Base-by-base conservation (phyloP, 2,113 vertebrate genomes). In the Kryptolebias marmoratus region DNA sequence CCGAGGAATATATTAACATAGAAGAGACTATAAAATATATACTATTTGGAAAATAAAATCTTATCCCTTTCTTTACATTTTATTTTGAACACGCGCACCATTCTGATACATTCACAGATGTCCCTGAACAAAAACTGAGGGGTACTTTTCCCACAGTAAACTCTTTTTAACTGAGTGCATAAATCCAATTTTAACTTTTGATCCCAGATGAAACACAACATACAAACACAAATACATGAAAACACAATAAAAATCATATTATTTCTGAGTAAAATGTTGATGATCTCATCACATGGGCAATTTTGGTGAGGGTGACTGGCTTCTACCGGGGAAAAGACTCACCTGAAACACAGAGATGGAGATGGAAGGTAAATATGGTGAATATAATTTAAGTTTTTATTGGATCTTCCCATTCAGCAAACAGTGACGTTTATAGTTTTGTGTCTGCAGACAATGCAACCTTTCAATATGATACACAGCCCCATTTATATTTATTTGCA, bases 271-370 rank as follows among this genome's bases (percentile, higher is more conserved):
- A 72, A 71, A 80, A 75, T 67, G 71, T 63, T 50, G 76, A 55
- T 64, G 68, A 73, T 67, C 78, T 88, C 56, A 66, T 87, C 77
- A 81, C 72, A 75, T 61, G 75, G 80, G 49, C 48, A 78, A 75
- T 78, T 87, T 87, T 84, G 85, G 85, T 49, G 75, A 77, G 81
- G 75, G 44, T 63, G 75, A 73, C 64, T 72, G 80, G 67, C 69
- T 27, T 86, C 83, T 91, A 91, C 52, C 85, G 78, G 69, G 82
- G 87, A 59, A 89, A 92, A 71, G 91, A 93, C 71, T 93, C 91
- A 91, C 93, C 92, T 94, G 89, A 53, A 81, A 87, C 68, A 86
- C 63, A 85, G 71, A 87, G 59, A 86, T 0, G 61, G 70, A 89
- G 47, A 68, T 63, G 65, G 77, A 68, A 68, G 44, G 81, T 79